phyloP scores from a whole-genome alignment of 37 sponge, comb jelly and placozoan genomes.

The Ianthella basta region DNA sequence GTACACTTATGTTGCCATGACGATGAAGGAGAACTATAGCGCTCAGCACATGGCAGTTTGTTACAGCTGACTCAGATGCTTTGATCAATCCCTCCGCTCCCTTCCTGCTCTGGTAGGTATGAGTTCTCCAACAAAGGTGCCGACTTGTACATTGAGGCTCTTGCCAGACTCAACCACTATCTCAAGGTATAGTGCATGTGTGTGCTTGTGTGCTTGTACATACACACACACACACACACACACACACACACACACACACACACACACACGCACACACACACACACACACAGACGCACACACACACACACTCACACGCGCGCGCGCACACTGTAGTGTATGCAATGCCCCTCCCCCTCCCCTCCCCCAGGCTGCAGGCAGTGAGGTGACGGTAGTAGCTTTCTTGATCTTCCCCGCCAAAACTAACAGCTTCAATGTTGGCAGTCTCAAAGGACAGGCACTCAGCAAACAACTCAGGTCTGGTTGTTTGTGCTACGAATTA shows the following conservation, averaged over 20 bases:
- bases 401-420: constrained; percentile 94
- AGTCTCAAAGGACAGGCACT: constrained; percentile 94
- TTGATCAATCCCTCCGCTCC: background rate
- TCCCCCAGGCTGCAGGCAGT: constrained; percentile 43
- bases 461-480: constrained; percentile 85
- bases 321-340: too few species aligned
- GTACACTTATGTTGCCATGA: background rate
- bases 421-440: constrained; percentile 97
- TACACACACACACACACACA: constrained; percentile 25
- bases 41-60: too few species aligned
- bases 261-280: constrained; percentile 12
- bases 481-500: background rate
- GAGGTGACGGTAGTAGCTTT: constrained; percentile 90
- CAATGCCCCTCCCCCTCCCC: background rate
- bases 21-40: too few species aligned
- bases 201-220: too few species aligned
- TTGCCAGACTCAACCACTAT: constrained; percentile 90
- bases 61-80: too few species aligned
- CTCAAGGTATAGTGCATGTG: constrained; percentile 56
- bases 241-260: constrained; percentile 25
- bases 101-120: constrained; percentile 60
- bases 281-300: constrained; percentile 3
- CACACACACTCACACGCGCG: too few species aligned
- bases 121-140: constrained; percentile 98
- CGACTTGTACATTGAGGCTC: constrained; percentile 89